Evolutionary conservation across 53 echinoderm and acorn worm genomes (phyloP).

Genomic region (Patiria pectinifera): DNA sequence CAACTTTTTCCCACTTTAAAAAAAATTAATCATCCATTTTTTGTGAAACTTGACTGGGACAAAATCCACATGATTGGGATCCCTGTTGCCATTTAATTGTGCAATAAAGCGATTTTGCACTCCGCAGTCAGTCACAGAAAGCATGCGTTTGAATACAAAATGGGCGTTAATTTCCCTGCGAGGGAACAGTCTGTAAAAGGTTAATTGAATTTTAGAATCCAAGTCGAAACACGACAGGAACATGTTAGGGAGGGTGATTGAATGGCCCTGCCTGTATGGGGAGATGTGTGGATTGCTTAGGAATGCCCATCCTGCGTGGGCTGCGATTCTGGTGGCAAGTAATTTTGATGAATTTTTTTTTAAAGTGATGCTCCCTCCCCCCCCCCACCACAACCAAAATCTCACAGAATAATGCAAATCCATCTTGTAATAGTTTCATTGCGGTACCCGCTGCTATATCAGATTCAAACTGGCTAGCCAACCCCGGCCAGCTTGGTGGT

Average conservation of each 20-base stretch:
- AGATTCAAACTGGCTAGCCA: too few relatives aligned
- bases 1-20: too few relatives aligned
- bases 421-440: too few relatives aligned
- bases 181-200: not conserved
- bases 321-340: not conserved
- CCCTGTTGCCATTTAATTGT: not conserved
- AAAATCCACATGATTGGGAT: not conserved
- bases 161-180: not conserved
- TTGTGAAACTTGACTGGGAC: not conserved
- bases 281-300: not conserved
- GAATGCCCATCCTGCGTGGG: not conserved
- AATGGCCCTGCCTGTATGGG: not conserved
- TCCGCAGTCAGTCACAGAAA: not conserved
- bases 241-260: not conserved
- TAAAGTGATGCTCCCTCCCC: too few relatives aligned
- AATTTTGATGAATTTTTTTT: too few relatives aligned
- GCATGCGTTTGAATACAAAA: not conserved
- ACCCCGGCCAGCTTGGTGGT: too few relatives aligned
- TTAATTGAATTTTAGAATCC: not conserved
- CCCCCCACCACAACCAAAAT: too few relatives aligned
- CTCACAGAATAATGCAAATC: too few relatives aligned
- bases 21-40: too few relatives aligned
- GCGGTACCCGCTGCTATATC: too few relatives aligned
- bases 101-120: not conserved
- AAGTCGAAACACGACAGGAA: not conserved